Base-by-base conservation (phyloP, 2,797 vertebrate species). In the Orestias chungarensis region DNA sequence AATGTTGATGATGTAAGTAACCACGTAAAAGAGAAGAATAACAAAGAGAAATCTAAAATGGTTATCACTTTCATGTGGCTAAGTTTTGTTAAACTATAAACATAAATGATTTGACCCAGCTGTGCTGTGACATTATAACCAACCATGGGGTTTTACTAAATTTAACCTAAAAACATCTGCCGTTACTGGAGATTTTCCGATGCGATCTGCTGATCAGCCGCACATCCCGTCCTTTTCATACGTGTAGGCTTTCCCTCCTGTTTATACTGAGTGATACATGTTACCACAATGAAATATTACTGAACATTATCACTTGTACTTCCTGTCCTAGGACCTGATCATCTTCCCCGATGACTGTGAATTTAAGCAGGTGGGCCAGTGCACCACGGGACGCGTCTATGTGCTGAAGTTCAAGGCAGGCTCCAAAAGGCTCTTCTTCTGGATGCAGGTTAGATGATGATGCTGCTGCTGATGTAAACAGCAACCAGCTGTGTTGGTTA, bases 291-390 rank as follows among this genome's bases (percentile, higher is more conserved):
- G 5, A 52, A 52, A 1, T 25, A 52, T 14, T 11, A 11, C 11
- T 52, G n/a, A 25, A 10, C 47, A n/a, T 20, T 12, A 49, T 50
- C 9, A 50, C n/a, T 50, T 50, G n/a, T 25, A 11, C 9, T 46
- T 49, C 23, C 8, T 44, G 11, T 66, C 12, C 29, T 38, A 99
- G 98, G 98, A 99, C 70, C 81, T 99, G 89, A 99, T 99, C 68
- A 99, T 99, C 88, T 99, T 99, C 73, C 97, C 98, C 0, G 98
- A 99, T 0, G 98, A 99, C 92, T 99, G 98, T 55, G 98, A 99
- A 87, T 99, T 99, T 90, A 99, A 99, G 87, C 93, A 95, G 14
- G 98, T 99, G 73, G 95, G 89, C 25, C 97, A 99, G 92, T 99
- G 97, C 85, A 98, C 97, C 27, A 97, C 96, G 0, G 98, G 98